Base-by-base conservation (phyloP, 2,888 invertebrate species). In the Exocentrus adspersus region DNA sequence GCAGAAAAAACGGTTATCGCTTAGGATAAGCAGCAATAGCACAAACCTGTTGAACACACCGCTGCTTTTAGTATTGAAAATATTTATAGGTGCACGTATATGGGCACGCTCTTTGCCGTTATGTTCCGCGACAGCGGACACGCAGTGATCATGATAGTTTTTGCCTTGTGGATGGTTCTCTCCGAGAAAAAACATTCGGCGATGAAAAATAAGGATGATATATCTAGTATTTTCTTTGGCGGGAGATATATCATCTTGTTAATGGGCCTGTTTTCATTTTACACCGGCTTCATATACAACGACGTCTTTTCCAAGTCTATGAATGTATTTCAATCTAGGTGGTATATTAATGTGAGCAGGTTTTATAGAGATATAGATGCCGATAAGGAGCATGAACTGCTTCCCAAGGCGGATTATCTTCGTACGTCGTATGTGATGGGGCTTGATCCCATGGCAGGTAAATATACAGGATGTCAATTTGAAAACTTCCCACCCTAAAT, bases 41-140 rank as follows among this genome's bases (percentile, higher is more conserved):
- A n/a, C n/a, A n/a, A n/a, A n/a, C n/a, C n/a, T n/a, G n/a, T n/a
- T n/a, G n/a, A n/a, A n/a, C n/a, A n/a, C n/a, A n/a, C n/a, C n/a
- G n/a, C n/a, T n/a, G n/a, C n/a, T n/a, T n/a, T n/a, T n/a, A n/a
- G n/a, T n/a, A n/a, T n/a, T n/a, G n/a, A n/a, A n/a, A n/a, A n/a
- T n/a, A n/a, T n/a, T n/a, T n/a, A n/a, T n/a, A n/a, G n/a, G n/a
- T n/a, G n/a, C n/a, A n/a, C n/a, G n/a, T n/a, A n/a, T n/a, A n/a
- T n/a, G n/a, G n/a, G n/a, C n/a, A n/a, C n/a, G n/a, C 83, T 97
- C 42, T 97, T 97, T 84, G 95, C 93, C 48, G 90, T 97, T 75
- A 97, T 97, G 97, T 98, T 97, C 82, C 97, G 97, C 14, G 97
- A 97, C 81, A 85, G 91, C 77, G 97, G 97, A 10, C 97, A 97